Evolutionary conservation across 2,113 vertebrate genomes (phyloP), one percentile per base, ranked within the genome.

Genomic region (Rafetus swinhoei): DNA sequence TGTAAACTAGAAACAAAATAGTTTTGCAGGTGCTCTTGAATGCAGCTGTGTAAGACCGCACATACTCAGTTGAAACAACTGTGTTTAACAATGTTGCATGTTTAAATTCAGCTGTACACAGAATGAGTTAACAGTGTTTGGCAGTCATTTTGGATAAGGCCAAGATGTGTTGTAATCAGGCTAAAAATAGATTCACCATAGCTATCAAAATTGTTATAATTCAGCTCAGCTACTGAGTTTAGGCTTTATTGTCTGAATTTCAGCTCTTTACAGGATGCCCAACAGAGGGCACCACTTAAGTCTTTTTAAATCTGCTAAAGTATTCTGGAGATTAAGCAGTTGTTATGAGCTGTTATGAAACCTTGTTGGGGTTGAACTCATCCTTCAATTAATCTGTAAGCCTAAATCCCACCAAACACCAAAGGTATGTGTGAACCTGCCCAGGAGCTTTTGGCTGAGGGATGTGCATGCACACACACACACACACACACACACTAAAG

Each of bases 1-100:
- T 81, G 55, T 84, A 84, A 95, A 79, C 45, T 88, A 86, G 90
- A 55, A 92, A 54, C 22, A 80, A 93, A 82, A 55, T 9, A 5
- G 13, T 74, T 81, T 69, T 86, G 52, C 14, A 82, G 24, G 74
- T 29, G 74, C 54, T 79, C 21, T 72, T 84, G 10, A 69, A 80
- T 45, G 87, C 77, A 87, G 50, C 35, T 76, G n/a, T 72, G 53
- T 6, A 3, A 80, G 19, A 32, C 22, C 35, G 65, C 14, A n/a
- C 39, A 52, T 14, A 9, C 59, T 59, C 50, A 87, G 25, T 11
- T 87, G 86, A 80, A 91, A 59, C 72, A 92, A 87, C 12, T 69
- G 21, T 54, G 79, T n/a, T 60, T 87, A 53, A 55, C 59, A 72
- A 52, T 52, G 15, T 80, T 87, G 29, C 1, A 1, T 80, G 14